Evolutionary conservation across 1,140 invertebrate species (phyloP), one percentile per base, ranked within the genome.

Genomic region (Dryas iulia): DNA sequence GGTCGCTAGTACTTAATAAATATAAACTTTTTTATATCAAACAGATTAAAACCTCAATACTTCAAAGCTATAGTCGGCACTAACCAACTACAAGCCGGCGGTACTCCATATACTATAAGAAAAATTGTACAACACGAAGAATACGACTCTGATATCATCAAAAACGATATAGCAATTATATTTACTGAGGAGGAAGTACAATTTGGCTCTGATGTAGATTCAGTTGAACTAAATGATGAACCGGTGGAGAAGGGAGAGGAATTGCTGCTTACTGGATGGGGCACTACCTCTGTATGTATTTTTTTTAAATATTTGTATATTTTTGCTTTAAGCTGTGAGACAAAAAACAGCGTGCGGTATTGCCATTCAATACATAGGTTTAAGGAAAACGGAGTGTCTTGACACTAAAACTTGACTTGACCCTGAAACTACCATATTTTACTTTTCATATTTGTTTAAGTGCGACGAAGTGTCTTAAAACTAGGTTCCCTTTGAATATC

Each of bases 11-110:
- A n/a, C n/a, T n/a, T n/a, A n/a, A n/a, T n/a, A n/a, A n/a, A n/a
- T 3, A 28, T 28, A 3, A 28, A 3, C 26, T 3, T 3, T 47
- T 21, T 6, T 21, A 39, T 14, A n/a, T 18, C 6, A 39, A 5
- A 21, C 77, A 92, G 90, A 63, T 54, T 82, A 26, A 88, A 87
- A 56, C 87, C 93, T 1, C 52, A 83, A 28, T 86, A 82, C 72
- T 78, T 90, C 31, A 69, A 82, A 78, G 90, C 90, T 0, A 82
- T 92, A 4, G 90, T 89, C 0, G 92, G 92, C 18, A 92, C 89
- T 0, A 92, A 92, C 73, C 84, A 90, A 12, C 83, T 92, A 0
- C 76, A 81, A 10, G 25, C 79, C 2, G 84, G 82, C 4, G 92
- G 91, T 7, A 81, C 68, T 14, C 54, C 74, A 21, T 92, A 87